Conservation (phyloP, 1,140 invertebrate genomes). For the Platyscapa corneri region DNA sequence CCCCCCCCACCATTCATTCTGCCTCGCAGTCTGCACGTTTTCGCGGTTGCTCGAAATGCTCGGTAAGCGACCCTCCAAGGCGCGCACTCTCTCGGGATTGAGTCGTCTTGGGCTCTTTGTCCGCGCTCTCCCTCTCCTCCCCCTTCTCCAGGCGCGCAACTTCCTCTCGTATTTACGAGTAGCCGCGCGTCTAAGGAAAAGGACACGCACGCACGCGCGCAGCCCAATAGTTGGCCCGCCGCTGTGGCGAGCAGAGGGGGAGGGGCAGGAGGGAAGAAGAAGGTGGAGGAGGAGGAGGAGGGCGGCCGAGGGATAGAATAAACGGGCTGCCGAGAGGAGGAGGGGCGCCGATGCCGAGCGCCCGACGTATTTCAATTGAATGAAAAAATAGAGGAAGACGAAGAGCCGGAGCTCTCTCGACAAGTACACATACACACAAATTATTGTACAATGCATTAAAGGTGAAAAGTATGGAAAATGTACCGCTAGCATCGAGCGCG, state of each 20-base stretch:
- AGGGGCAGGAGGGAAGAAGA: neutral
- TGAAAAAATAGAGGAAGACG: neutral
- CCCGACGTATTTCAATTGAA: conserved; percentile 30
- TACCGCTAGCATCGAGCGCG: neutral
- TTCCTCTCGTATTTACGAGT: conserved; percentile 71
- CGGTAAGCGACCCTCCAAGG: conserved; percentile 68
- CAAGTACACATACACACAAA: conserved; percentile 30
- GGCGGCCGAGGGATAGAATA: neutral
- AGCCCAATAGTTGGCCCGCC: neutral
- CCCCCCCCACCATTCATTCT: conserved; percentile 24
- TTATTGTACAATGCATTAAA: conserved; percentile 27
- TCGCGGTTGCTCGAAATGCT: conserved; percentile 15
- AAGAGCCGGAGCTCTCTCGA: neutral
- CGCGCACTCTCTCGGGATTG: conserved; percentile 64
- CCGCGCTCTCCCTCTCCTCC: conserved; percentile 46
- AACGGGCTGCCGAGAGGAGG: neutral
- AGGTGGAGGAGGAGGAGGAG: neutral
- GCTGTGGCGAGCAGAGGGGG: no score
- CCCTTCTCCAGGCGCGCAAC: neutral
- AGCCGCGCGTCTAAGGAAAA: conserved; percentile 62
- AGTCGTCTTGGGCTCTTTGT: conserved; percentile 74
- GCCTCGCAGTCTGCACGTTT: conserved; percentile 19
- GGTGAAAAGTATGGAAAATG: neutral
- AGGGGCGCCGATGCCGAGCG: neutral
- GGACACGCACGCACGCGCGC: neutral